Evolutionary conservation across 2,797 vertebrate genomes (phyloP), one percentile per base, ranked within the genome.

Genomic region (Poeciliopsis infans): DNA sequence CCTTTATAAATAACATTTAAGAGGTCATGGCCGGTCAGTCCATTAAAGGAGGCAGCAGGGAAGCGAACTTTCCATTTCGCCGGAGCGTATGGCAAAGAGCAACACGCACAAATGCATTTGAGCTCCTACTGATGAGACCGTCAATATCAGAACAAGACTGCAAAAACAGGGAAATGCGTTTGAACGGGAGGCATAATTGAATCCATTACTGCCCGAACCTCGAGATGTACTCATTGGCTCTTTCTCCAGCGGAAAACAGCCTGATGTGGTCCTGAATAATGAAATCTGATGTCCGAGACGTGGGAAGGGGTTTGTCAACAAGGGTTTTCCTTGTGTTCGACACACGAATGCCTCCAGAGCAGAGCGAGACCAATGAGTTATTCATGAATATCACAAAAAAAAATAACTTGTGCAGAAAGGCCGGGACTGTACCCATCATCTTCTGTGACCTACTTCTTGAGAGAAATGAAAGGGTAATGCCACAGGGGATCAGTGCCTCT

Each of bases 271-370:
- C 47, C 75, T 90, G 78, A 93, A 91, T 91, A 85, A 93, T 86
- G 81, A 78, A 91, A 91, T 88, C 64, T 77, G 61, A 79, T 86
- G 87, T 88, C 72, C 41, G 61, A 82, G 81, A 85, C 85, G 85
- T 81, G 83, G 85, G 78, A 85, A 79, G 87, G 75, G 85, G 77
- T 91, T 91, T 93, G 91, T 93, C 91, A 94, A 91, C 91, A 93
- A 90, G 90, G 89, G 85, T 86, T 90, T 74, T 90, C 87, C 92
- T 83, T 81, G 73, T 90, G 83, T 89, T 79, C 43, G 74, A 92
- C 84, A 83, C 82, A 89, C 76, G 75, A 78, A 87, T 72, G 87
- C 88, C 82, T 88, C 79, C 10, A 73, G 85, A 90, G 75, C 83
- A 86, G 80, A 90, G 81, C 51, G 47, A 78, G 79, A 41, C 72